These are phyloP conservation scores for Ivindomyrus marchei DNA, from an alignment of 2,113 vertebrate genomes.

Conservation along the genomic window DNA sequence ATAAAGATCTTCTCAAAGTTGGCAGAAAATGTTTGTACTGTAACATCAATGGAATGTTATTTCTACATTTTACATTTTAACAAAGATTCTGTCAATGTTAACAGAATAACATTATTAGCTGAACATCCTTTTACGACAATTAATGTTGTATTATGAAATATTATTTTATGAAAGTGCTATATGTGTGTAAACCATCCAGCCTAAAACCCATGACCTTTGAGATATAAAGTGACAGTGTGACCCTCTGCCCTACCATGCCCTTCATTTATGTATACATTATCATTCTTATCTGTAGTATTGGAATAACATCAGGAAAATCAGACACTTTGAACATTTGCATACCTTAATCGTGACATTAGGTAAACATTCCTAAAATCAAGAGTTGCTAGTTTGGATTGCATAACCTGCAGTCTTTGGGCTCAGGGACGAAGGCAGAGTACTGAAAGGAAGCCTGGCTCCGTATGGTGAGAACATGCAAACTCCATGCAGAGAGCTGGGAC, in stretches of 20 bases:
- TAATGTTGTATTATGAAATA: neutral
- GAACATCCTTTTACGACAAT: neutral
- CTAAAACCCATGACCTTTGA: neutral
- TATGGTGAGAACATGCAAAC: neutral
- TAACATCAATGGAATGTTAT: neutral
- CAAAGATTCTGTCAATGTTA: neutral
- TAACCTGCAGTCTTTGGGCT: neutral
- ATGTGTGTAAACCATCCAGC: neutral
- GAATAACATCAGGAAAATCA: no score
- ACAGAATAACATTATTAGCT: neutral
- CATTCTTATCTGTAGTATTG: neutral
- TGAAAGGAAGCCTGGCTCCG: neutral
- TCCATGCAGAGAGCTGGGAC: neutral
- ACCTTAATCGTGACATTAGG: no score
- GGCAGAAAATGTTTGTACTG: neutral
- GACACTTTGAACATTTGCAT: no score
- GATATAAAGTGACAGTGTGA: neutral
- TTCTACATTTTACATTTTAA: neutral
- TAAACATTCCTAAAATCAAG: no score
- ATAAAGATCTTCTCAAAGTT: neutral
- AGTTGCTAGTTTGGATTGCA: neutral
- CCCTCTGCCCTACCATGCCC: neutral
- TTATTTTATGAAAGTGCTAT: neutral
- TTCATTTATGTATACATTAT: neutral
- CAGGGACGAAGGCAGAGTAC: neutral